These are phyloP conservation scores for Diarsia dahlii DNA, from an alignment of 2,888 invertebrate species.

Conservation along the genomic window DNA sequence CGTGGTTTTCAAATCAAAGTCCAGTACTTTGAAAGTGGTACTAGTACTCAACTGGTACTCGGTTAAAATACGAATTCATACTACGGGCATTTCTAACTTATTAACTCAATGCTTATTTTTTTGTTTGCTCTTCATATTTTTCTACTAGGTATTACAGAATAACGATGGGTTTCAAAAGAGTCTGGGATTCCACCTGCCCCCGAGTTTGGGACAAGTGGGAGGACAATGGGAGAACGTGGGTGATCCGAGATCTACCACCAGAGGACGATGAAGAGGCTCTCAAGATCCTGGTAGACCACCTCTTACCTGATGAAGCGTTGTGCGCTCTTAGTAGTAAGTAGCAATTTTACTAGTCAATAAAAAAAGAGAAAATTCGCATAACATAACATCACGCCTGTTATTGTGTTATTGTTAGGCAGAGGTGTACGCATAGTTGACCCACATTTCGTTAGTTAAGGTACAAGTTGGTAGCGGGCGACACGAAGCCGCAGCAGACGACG, in stretches of 20 bases:
- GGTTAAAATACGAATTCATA: background rate
- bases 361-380: background rate
- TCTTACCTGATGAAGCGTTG: constrained; percentile 77
- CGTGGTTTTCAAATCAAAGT: background rate
- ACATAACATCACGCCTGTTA: too few relatives aligned
- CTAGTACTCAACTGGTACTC: background rate
- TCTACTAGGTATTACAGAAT: background rate
- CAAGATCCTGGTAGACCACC: constrained; percentile 71
- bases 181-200: constrained; percentile 75
- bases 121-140: background rate
- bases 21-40: background rate
- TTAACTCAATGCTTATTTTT: background rate
- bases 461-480: too few relatives aligned
- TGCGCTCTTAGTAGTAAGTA: constrained; percentile 74
- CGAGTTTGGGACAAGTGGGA: constrained; percentile 79
- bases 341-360: background rate
- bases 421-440: too few relatives aligned
- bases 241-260: constrained; percentile 80
- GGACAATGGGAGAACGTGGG: constrained; percentile 72
- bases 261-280: constrained; percentile 80
- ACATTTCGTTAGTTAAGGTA: too few relatives aligned
- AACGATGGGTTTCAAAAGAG: constrained; percentile 71
- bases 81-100: too few relatives aligned
- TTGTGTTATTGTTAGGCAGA: too few relatives aligned
- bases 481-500: too few relatives aligned